phyloP scores from a whole-genome alignment of 2,113 vertebrate genomes.

The Chloropsis cyanopogon region DNA sequence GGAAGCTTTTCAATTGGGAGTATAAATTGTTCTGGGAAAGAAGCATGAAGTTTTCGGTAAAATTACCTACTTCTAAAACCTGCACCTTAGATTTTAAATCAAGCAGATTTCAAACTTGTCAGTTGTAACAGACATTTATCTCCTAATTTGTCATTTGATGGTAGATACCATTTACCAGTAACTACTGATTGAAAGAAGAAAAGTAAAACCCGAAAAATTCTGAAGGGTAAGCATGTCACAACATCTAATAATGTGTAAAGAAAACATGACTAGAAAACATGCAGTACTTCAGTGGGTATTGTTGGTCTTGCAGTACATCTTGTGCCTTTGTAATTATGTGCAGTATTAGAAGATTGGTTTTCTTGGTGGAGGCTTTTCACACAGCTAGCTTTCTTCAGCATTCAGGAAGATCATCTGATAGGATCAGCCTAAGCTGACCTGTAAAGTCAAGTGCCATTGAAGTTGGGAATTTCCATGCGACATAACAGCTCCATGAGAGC shows the following conservation, averaged over 20 bases:
- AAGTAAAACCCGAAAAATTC: neutral
- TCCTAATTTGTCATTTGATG: neutral
- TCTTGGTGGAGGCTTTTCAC: neutral
- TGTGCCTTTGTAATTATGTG: neutral
- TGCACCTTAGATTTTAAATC: neutral
- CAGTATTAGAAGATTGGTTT: neutral
- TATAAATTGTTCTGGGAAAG: neutral
- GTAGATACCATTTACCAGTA: neutral
- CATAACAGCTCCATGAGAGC: neutral
- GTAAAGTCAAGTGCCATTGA: neutral
- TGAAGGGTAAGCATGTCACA: neutral
- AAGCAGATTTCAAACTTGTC: neutral
- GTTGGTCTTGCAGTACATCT: neutral
- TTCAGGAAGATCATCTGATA: neutral
- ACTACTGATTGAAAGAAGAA: neutral
- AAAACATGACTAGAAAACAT: neutral
- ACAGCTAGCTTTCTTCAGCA: neutral
- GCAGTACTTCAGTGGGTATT: neutral
- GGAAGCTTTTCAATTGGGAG: neutral
- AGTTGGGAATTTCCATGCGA: conserved; percentile 12
- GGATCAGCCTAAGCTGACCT: conserved; percentile 37
- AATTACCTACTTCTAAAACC: neutral
- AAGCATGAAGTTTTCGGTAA: neutral
- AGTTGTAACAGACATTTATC: neutral
- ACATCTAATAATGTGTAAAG: neutral